phyloP scores from a whole-genome alignment of 2,888 invertebrate species.

The Petrolisthes manimaculis region DNA sequence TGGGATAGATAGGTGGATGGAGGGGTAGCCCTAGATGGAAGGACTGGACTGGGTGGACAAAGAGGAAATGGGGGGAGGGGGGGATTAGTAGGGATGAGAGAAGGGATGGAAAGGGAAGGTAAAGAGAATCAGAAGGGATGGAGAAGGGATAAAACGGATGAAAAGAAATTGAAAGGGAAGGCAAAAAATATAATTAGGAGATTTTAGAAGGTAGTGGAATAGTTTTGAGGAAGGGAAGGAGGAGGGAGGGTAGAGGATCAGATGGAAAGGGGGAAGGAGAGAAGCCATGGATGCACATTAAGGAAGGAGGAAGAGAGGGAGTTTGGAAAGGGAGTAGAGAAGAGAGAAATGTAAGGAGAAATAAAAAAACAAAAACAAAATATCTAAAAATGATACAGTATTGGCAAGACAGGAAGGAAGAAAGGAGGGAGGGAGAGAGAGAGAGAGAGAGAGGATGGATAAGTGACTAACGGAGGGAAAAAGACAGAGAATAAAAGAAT shows the following conservation, averaged over 20 bases:
- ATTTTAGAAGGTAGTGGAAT: not conserved
- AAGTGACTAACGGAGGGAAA: not conserved
- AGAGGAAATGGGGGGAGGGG: not conserved
- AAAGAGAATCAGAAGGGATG: not conserved
- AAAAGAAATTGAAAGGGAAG: not conserved
- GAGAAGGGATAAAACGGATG: not conserved
- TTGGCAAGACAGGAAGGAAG: not conserved
- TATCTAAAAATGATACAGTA: not conserved
- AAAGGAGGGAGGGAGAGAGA: not conserved
- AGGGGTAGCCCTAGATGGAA: not conserved
- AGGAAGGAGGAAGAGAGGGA: conserved; percentile 10
- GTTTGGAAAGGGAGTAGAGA: not conserved
- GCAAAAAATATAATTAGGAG: not conserved
- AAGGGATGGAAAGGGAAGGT: not conserved
- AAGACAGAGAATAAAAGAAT: not conserved
- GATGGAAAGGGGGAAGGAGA: not conserved
- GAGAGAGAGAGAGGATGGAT: not conserved
- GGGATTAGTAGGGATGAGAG: not conserved
- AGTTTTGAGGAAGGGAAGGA: not conserved
- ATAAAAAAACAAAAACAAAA: not conserved
- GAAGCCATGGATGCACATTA: not conserved
- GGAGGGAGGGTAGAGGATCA: not conserved
- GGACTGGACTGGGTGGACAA: not conserved
- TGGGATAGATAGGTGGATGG: not conserved
- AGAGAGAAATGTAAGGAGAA: not conserved